Base-by-base conservation (phyloP, 2,113 vertebrate species). In the Barnardius zonarius region DNA sequence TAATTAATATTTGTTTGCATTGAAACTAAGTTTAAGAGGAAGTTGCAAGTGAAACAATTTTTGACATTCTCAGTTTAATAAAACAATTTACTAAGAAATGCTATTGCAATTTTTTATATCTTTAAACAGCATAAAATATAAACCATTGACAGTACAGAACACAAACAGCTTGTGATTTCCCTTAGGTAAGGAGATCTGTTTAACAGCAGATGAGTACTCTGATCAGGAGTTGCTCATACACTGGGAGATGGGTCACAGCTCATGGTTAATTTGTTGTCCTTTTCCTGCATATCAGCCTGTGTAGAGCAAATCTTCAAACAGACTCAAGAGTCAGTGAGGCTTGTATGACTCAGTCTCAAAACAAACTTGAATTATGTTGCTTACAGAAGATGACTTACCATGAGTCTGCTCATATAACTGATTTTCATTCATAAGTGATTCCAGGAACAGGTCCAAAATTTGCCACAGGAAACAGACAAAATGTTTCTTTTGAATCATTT, bases 121-220 rank as follows among this genome's bases (percentile, higher is more conserved):
- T 73, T 78, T 48, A 73, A 83, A 41, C n/a, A 35, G 39, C 17
- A 46, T 19, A 61, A 59, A 83, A 41, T 15, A 73, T 12, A 61
- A 61, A 41, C 9, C 17, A 48, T 2, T 24, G 9, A 35, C 52
- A 88, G 8, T 6, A 83, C 39, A 61, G 8, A 83, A 31, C 17
- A 35, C 28, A 77, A 66, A 41, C 10, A 61, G 10, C 6, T 41
- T 4, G 31, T 59, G 7, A 48, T 67, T 83, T 54, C 24, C 33
- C n/a, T 67, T 41, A 66, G 10, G 5, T 46, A 41, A 59, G 33
- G 31, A 72, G 24, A 39, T 51, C 27, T 39, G 9, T 27, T 20
- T 59, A 33, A 51, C 23, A 82, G 43, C 10, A 63, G 13, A 10
- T 44, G 27, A 0, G 0, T 25, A 17, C 49, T 77, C 19, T 0